Percentiles rank a stretch among this genome's conserved stretches.
Conservation (phyloP, 2,113 vertebrate genomes). For the Drymodes brunneopygia region DNA sequence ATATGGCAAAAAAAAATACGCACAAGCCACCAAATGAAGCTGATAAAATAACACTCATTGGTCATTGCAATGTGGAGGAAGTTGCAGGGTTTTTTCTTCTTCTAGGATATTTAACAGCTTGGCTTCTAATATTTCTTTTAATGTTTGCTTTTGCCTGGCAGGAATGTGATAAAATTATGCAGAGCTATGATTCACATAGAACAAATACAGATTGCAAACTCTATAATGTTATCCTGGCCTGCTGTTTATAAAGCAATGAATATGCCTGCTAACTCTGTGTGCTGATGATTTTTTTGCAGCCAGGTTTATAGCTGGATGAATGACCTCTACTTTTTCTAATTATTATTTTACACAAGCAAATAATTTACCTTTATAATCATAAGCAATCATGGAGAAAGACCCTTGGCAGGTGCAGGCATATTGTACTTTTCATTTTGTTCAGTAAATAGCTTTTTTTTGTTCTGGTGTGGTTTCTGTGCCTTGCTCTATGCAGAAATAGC, state of each 20-base stretch:
- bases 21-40: not conserved
- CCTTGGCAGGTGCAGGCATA: slow-evolving; percentile 17
- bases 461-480: not conserved
- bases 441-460: not conserved
- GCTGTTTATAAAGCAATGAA: slow-evolving; percentile 62
- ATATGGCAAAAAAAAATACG: not conserved
- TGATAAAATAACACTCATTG: not conserved
- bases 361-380: slow-evolving; percentile 45
- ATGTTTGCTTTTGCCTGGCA: slow-evolving; percentile 61
- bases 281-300: slow-evolving; percentile 40
- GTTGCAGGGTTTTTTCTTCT: not conserved
- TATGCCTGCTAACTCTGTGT: slow-evolving; percentile 30
- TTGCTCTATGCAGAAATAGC: not conserved
- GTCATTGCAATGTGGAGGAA: not conserved
- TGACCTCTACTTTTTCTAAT: slow-evolving; percentile 47
- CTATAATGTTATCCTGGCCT: slow-evolving; percentile 47
- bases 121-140: slow-evolving; percentile 59
- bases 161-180: slow-evolving; percentile 65
- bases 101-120: slow-evolving; percentile 38
- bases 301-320: slow-evolving; percentile 22
- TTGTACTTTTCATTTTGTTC: not conserved
- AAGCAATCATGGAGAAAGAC: slow-evolving; percentile 8
- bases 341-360: slow-evolving; percentile 56
- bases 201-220: slow-evolving; percentile 66
- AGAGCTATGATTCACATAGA: slow-evolving; percentile 62